Evolutionary conservation across 2,113 vertebrate genomes (phyloP).

Genomic region (Gymnorhina tibicen): DNA sequence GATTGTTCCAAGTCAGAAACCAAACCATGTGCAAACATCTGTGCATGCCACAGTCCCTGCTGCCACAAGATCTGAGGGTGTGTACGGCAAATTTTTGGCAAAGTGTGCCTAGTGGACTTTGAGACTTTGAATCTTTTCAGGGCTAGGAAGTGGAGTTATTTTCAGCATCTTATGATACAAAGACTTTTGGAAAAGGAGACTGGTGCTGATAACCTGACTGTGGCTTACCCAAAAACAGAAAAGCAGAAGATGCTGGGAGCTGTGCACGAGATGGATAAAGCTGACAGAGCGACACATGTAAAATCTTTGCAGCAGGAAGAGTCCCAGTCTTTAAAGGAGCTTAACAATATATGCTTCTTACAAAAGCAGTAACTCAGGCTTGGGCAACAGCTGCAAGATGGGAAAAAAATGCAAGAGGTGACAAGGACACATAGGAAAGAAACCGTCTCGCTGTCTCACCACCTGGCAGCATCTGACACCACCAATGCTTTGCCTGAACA

Average conservation of each 20-base stretch:
- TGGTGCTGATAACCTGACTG: not conserved
- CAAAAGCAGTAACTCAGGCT: not conserved
- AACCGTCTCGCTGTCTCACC: rapidly evolving
- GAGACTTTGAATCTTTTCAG: not conserved
- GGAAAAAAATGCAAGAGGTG: not conserved
- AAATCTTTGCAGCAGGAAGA: not conserved
- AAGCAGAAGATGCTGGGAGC: not conserved
- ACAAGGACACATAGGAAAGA: too few species aligned
- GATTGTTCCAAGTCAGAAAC: too few species aligned
- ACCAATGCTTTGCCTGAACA: not conserved
- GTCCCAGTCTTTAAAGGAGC: not conserved
- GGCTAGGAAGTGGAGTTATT: not conserved
- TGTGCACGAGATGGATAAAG: not conserved
- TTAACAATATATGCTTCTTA: not conserved
- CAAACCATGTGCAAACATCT: rapidly evolving
- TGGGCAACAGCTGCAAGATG: not conserved
- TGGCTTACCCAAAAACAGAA: not conserved
- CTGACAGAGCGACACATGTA: not conserved
- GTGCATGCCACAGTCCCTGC: not conserved
- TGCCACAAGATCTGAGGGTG: rapidly evolving
- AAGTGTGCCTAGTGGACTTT: not conserved
- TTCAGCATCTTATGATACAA: not conserved
- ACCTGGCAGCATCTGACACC: not conserved
- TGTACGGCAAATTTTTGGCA: rapidly evolving
- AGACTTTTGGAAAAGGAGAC: not conserved